Percentiles rank a stretch among this genome's conserved stretches.
These are phyloP conservation scores for Radopholus similis DNA, from an alignment of 1,140 invertebrate genomes.

Conservation along the genomic window DNA sequence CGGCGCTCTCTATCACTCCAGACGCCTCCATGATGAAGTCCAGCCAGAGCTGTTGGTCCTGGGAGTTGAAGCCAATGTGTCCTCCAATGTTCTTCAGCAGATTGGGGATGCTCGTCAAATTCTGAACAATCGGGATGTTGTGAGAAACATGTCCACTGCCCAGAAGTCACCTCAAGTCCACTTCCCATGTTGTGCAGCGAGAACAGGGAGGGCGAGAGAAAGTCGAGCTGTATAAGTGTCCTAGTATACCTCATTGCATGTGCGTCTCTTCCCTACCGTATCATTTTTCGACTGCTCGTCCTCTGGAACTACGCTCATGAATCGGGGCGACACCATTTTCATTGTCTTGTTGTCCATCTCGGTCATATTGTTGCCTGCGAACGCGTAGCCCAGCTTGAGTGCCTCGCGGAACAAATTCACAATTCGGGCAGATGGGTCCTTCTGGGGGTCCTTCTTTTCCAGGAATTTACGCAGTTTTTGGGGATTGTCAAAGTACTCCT, in stretches of 20 bases:
- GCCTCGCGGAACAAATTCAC: slow-evolving; percentile 40
- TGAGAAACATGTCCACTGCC: background rate
- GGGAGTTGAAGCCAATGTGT: slow-evolving; percentile 18
- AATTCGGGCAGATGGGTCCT: slow-evolving; percentile 29
- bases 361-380: slow-evolving; percentile 37
- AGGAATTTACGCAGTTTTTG: slow-evolving; percentile 17
- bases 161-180: slow-evolving; percentile 21
- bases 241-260: too few species aligned
- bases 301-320: slow-evolving; percentile 39
- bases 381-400: slow-evolving; percentile 40
- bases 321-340: slow-evolving; percentile 49
- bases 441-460: slow-evolving; percentile 17
- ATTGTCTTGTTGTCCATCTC: slow-evolving; percentile 46
- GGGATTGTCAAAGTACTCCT: slow-evolving; percentile 16
- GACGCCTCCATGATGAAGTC: slow-evolving; percentile 27
- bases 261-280: slow-evolving; percentile 15
- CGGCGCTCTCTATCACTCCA: slow-evolving; percentile 7
- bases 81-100: slow-evolving; percentile 11
- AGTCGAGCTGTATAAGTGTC: slow-evolving; percentile 30
- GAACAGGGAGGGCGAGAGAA: slow-evolving; percentile 39
- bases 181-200: slow-evolving; percentile 25
- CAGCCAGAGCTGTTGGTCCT: slow-evolving; percentile 29
- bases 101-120: slow-evolving; percentile 25
- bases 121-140: background rate
- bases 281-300: slow-evolving; percentile 6